Base-by-base conservation (phyloP, 2,797 vertebrate species). In the Tangara arthus region DNA sequence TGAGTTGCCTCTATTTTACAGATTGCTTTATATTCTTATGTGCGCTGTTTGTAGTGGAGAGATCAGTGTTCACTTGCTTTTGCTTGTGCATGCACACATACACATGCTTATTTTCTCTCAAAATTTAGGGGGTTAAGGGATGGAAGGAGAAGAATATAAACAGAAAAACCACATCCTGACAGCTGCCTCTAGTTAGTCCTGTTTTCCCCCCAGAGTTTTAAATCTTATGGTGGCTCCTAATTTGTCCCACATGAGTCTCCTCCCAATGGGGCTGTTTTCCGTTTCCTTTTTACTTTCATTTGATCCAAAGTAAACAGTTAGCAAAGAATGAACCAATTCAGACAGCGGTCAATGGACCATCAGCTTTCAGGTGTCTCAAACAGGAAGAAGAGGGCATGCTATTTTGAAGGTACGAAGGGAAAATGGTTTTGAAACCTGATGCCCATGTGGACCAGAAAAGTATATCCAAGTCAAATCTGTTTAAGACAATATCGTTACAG, bases 191-290 rank as follows among this genome's bases (percentile, higher is more conserved):
- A 91, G 92, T 97, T 98, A 97, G 92, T 87, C 66, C 78, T 93
- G 52, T 34, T 91, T 87, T 64, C 41, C 30, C 65, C 84, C 49
- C 17, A 17, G 76, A 86, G 80, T 96, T 97, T 87, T 95, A 93
- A 97, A 94, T 95, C 92, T 94, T 98, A 94, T 81, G 94, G 95
- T 95, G 94, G 97, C 90, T 95, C 96, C 96, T 98, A 98, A 98
- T 99, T 98, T 97, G 97, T 98, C 97, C 98, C 98, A 98, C 97
- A 98, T 98, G 98, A 94, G 64, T 89, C 69, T 95, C 92, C 23
- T 97, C 96, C 93, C 92, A 57, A 16, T 44, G 88, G 94, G 93
- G 65, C 81, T 82, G 89, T 97, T 95, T 92, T 92, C 96, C 3
- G 49, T 97, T 97, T 97, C 73, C 91, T 88, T 64, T 70, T 69